Evolutionary conservation across 2,888 invertebrate genomes (phyloP).

Genomic region (Ashinkailepas kermadecensis): DNA sequence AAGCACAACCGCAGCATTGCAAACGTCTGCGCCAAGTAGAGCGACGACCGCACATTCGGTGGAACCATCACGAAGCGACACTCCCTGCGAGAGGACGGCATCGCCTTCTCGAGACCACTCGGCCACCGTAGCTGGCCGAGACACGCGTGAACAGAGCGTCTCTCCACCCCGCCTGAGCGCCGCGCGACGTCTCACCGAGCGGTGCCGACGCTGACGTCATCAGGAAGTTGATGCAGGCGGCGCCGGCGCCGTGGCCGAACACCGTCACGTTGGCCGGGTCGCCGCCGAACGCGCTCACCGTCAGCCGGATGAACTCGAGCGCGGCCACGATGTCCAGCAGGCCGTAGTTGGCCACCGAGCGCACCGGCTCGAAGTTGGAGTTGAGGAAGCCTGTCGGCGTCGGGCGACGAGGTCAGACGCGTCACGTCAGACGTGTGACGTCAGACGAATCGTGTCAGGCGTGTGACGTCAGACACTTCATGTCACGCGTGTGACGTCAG

Average conservation of each 20-base stretch:
- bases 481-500: no score
- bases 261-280: slow-evolving; percentile 34
- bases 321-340: slow-evolving; percentile 34
- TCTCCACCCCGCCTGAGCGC: no score
- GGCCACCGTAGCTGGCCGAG: slow-evolving; percentile 23
- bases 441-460: no score
- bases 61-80: no score
- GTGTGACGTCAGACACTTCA: no score
- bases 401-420: no score
- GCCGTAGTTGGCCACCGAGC: slow-evolving; percentile 33
- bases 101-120: no score
- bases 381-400: slow-evolving; percentile 32
- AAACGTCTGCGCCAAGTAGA: no score
- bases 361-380: slow-evolving; percentile 32
- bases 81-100: no score
- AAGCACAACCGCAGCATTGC: no score
- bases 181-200: background rate
- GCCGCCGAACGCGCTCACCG: slow-evolving; percentile 34
- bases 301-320: slow-evolving; percentile 33
- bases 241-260: slow-evolving; percentile 35
- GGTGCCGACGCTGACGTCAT: slow-evolving; percentile 31
- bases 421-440: no score
- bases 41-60: no score
- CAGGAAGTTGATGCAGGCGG: slow-evolving; percentile 33
- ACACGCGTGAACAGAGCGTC: slow-evolving; percentile 31